Conservation (phyloP, 2,888 invertebrate species). For the Copidosoma aretas region DNA sequence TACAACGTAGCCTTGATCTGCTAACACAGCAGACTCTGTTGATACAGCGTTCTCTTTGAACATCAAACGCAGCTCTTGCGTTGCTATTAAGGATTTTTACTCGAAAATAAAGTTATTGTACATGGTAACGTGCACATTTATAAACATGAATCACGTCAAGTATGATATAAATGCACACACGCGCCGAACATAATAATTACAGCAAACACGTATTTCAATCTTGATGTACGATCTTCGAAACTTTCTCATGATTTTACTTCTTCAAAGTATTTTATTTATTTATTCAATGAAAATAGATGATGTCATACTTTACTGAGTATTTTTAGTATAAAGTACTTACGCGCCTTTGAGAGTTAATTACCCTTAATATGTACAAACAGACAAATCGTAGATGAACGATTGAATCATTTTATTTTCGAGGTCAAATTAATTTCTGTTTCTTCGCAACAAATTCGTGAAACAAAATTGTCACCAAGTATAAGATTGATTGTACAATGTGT, state of each 20-base stretch:
- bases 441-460: slow-evolving; percentile 5
- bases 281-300: too few species aligned
- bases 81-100: slow-evolving; percentile 12
- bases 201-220: slow-evolving; percentile 23
- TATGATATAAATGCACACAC: slow-evolving; percentile 20
- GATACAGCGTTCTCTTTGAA: too few species aligned
- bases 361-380: too few species aligned
- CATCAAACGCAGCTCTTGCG: too few species aligned
- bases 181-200: slow-evolving; percentile 26
- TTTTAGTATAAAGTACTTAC: too few species aligned
- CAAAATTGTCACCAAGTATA: slow-evolving; percentile 10
- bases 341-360: too few species aligned
- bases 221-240: slow-evolving; percentile 9
- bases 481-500: slow-evolving; percentile 36
- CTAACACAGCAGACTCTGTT: too few species aligned
- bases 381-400: not conserved
- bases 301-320: too few species aligned
- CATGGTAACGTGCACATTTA: slow-evolving; percentile 22
- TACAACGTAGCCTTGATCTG: not conserved
- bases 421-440: too few species aligned
- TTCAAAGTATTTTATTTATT: slow-evolving; percentile 17
- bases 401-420: slow-evolving; percentile 6
- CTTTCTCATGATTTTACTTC: slow-evolving; percentile 16
- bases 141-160: slow-evolving; percentile 21
- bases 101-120: not conserved